These are phyloP conservation scores for Microcebus griseorufus DNA, from an alignment of 2,113 vertebrate genomes.

Conservation along the genomic window DNA sequence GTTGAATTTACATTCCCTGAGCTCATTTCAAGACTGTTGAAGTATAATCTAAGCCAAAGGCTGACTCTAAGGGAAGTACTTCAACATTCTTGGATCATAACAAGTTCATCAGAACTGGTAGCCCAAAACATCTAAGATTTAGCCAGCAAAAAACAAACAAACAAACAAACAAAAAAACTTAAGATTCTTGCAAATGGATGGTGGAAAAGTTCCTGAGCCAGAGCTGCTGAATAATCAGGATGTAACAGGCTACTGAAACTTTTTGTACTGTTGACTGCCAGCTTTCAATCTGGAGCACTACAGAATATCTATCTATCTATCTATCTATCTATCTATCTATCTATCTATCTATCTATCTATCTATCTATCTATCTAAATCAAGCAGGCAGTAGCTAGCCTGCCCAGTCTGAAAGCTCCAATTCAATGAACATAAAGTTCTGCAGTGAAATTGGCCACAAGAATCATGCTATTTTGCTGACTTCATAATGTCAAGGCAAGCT, in stretches of 20 bases:
- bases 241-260: not conserved
- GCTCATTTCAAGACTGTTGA: constrained; percentile 88
- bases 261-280: not conserved
- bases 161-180: too few relatives aligned
- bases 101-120: constrained; percentile 86
- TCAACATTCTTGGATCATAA: constrained; percentile 87
- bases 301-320: not conserved
- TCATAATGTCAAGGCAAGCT: not conserved
- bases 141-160: not conserved
- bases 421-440: not conserved
- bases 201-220: constrained; percentile 32
- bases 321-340: not conserved
- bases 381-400: not conserved
- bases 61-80: constrained; percentile 87
- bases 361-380: not conserved
- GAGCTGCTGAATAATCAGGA: constrained; percentile 65
- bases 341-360: not conserved
- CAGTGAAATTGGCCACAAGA: constrained; percentile 47
- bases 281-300: not conserved
- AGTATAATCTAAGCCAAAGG: constrained; percentile 90
- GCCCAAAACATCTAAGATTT: constrained; percentile 22
- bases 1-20: constrained; percentile 91
- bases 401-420: not conserved
- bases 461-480: not conserved
- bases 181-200: not conserved